phyloP scores from a whole-genome alignment of 1,140 invertebrate species.

The Acromyrmex echinatior region DNA sequence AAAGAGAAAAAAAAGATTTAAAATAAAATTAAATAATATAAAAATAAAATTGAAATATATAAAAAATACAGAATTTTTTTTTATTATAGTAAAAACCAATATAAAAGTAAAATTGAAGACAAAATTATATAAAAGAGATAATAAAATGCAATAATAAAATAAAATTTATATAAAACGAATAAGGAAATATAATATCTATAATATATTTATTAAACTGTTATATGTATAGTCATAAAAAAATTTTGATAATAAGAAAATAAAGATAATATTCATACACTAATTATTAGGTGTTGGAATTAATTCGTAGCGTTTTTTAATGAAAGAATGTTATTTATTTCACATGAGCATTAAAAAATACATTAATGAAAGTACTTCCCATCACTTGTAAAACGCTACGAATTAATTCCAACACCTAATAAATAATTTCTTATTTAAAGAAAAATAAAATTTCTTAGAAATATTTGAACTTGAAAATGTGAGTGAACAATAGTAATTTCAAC shows the following conservation, averaged over 20 bases:
- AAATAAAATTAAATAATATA: not conserved
- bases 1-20: not conserved
- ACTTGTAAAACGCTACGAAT: too few relatives aligned
- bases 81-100: not conserved
- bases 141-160: not conserved
- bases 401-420: too few relatives aligned
- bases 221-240: slow-evolving; percentile 3
- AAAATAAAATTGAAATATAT: not conserved
- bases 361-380: too few relatives aligned
- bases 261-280: not conserved
- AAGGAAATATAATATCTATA: not conserved
- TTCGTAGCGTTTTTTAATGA: too few relatives aligned
- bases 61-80: not conserved
- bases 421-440: not conserved
- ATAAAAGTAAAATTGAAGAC: not conserved
- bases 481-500: not conserved
- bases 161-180: not conserved
- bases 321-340: too few relatives aligned
- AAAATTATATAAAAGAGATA: not conserved
- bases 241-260: not conserved
- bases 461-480: not conserved
- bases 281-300: too few relatives aligned
- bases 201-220: not conserved
- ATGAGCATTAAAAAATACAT: too few relatives aligned
- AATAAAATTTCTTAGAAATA: not conserved